Conservation (phyloP, 2,888 invertebrate genomes). For the Cacoxenus indagator region DNA sequence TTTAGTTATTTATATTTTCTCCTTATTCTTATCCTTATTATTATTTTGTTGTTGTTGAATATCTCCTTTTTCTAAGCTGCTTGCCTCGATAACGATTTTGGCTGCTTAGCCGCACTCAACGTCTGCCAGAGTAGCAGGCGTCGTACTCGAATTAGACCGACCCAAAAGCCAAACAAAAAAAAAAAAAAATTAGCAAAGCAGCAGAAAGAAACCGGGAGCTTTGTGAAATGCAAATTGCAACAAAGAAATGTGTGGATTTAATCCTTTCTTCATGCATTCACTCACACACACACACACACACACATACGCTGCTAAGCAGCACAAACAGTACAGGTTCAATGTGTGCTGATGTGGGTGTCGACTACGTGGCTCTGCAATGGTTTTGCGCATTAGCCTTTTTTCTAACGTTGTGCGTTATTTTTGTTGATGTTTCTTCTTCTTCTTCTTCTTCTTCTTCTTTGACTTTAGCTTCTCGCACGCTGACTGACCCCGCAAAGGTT, state of each 20-base stretch:
- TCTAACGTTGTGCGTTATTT: constrained; percentile 11
- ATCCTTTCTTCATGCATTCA: not conserved
- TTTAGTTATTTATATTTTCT: not conserved
- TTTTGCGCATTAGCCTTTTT: constrained; percentile 61
- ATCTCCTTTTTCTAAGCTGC: too few relatives aligned
- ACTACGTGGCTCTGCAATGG: constrained; percentile 58
- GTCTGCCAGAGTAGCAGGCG: too few relatives aligned
- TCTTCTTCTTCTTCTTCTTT: not conserved
- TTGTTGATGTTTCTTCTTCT: not conserved
- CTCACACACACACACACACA: too few relatives aligned
- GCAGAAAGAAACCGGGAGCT: not conserved
- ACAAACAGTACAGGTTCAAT: not conserved
- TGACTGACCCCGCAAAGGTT: not conserved
- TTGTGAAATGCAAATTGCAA: too few relatives aligned
- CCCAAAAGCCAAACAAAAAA: too few relatives aligned
- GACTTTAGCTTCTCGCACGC: not conserved
- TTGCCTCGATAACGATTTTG: too few relatives aligned
- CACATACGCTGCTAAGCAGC: not conserved
- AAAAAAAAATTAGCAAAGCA: not conserved
- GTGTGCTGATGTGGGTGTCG: not conserved
- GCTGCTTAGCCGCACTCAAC: too few relatives aligned
- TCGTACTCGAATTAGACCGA: too few relatives aligned
- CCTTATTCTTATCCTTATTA: not conserved
- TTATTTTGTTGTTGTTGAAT: too few relatives aligned
- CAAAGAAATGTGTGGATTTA: not conserved